Evolutionary conservation across 2,113 vertebrate genomes (phyloP).

Genomic region (Herpetotheres cachinnans): DNA sequence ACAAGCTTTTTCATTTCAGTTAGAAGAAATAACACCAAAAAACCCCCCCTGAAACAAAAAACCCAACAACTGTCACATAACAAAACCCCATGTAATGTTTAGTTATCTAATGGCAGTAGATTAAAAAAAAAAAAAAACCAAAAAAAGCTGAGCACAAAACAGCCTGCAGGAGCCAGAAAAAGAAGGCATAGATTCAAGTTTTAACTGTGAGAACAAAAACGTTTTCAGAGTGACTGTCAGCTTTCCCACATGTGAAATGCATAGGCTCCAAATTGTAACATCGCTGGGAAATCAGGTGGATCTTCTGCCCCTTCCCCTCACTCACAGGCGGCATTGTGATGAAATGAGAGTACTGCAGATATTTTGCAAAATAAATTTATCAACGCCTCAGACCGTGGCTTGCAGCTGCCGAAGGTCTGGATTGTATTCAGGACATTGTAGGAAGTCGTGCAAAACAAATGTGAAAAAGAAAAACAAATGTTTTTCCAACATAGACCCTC

Average conservation of each 20-base stretch:
- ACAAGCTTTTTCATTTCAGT: neutral
- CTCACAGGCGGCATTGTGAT: neutral
- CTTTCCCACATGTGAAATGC: conserved; percentile 33
- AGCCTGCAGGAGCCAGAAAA: neutral
- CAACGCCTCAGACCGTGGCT: neutral
- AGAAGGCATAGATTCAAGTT: conserved; percentile 51
- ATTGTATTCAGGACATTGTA: neutral
- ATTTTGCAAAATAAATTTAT: conserved; percentile 4
- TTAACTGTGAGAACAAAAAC: conserved; percentile 47
- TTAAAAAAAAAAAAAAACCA: neutral
- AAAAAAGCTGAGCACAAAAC: neutral
- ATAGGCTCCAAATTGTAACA: conserved; percentile 13
- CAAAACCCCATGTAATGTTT: conserved; percentile 6
- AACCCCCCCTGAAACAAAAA: neutral
- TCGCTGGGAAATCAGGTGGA: neutral
- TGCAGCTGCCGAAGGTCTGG: neutral
- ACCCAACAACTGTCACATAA: neutral
- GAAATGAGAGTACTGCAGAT: neutral
- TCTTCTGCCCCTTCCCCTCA: neutral
- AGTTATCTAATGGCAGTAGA: conserved; percentile 37
- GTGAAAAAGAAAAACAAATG: neutral
- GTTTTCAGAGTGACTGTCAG: conserved; percentile 40
- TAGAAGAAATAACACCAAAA: neutral
- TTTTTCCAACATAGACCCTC: neutral
- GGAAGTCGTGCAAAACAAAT: neutral